These are phyloP conservation scores for Eumacrocentrus americanus DNA, from an alignment of 2,888 invertebrate species.

Conservation along the genomic window DNA sequence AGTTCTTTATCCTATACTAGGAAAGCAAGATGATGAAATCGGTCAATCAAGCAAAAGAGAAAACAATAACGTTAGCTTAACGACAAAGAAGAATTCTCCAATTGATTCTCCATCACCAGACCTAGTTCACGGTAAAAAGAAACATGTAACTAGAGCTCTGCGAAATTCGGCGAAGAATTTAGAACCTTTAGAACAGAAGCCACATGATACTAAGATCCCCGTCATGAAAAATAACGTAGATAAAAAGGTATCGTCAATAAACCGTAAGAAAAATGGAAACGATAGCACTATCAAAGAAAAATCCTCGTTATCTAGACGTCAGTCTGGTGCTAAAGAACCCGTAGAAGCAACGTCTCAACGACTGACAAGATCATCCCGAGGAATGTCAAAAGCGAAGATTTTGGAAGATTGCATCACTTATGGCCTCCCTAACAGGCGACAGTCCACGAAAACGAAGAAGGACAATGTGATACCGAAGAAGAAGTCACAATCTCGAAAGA, in stretches of 20 bases:
- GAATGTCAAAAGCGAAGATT: constrained; percentile 29
- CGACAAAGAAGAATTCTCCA: too few species aligned
- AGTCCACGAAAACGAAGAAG: neutral
- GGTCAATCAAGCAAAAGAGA: too few species aligned
- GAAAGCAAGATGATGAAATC: too few species aligned
- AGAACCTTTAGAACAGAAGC: neutral
- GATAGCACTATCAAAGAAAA: neutral
- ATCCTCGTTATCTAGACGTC: neutral
- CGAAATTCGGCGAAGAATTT: too few species aligned
- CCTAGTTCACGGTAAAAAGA: too few species aligned
- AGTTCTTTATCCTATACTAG: too few species aligned
- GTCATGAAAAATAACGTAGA: neutral
- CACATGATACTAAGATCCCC: neutral
- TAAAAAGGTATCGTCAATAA: neutral
- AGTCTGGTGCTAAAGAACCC: neutral
- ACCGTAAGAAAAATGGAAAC: neutral
- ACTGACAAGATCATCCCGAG: constrained; percentile 20
- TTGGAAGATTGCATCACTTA: constrained; percentile 28
- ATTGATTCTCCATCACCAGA: too few species aligned
- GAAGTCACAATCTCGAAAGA: neutral
- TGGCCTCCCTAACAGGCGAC: neutral
- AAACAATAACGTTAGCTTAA: too few species aligned
- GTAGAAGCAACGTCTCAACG: neutral
- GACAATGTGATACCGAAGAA: constrained; percentile 19
- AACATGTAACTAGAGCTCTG: too few species aligned